Evolutionary conservation across 2,797 vertebrate genomes (phyloP), one percentile per base, ranked within the genome.

Genomic region (Notamacropus eugenii): DNA sequence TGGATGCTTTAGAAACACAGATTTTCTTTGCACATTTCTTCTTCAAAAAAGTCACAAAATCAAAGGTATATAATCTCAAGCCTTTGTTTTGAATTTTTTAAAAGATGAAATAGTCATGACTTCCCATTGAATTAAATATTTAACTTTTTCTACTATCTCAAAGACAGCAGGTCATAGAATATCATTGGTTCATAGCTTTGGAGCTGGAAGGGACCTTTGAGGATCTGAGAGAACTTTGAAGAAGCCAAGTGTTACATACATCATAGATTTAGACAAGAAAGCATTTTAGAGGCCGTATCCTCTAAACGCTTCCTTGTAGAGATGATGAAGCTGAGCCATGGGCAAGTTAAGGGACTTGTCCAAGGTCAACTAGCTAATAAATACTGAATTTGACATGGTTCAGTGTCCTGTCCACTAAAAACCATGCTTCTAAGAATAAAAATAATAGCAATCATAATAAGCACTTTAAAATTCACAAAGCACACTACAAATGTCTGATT

Each of bases 61-160:
- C 59, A 91, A 56, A 93, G 67, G 14, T 87, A 90, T 55, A 96
- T 55, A 90, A 93, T 90, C 93, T 62, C 87, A 97, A 91, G 52
- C 62, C 94, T 96, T 95, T 97, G 92, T 96, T 94, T 96, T 96
- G 95, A 62, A 97, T n/a, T 74, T 74, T 19, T 74, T 1, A 40
- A 40, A 40, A 96, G 92, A 92, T 95, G 92, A 95, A 92, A 93
- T 95, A 96, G 97, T 96, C 97, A 97, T 98, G 97, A 97, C 95
- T 96, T 93, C 62, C 56, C 90, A 96, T 40, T 74, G 97, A 96
- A 94, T 96, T 93, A 52, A 90, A 93, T 96, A 57, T 55, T 90
- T 97, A 95, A 97, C 97, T 92, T 97, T 95, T 93, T 46, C 94
- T 96, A 54, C 67, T 55, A 24, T 0, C 0, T 91, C 90, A 10